A percentile compares a stretch with the other conserved stretches of the same genome.
Evolutionary conservation across 2,113 vertebrate species (phyloP).

Genomic region (Leptosomus discolor): DNA sequence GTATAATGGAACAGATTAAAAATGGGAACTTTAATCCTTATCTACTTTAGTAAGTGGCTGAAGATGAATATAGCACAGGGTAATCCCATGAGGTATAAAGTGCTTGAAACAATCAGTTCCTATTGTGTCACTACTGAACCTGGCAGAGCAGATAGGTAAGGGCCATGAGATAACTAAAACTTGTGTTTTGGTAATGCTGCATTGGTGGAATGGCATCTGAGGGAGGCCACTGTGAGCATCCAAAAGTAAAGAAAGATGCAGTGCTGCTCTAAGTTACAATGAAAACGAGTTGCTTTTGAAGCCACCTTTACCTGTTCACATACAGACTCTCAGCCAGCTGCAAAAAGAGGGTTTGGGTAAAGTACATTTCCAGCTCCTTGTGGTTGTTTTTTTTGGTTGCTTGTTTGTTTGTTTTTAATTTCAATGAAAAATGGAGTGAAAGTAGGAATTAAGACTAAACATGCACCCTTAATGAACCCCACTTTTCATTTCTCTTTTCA

Average conservation of each 20-base stretch:
- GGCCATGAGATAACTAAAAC: background rate
- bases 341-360: background rate
- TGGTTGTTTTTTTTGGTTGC: background rate
- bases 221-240: background rate
- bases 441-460: background rate
- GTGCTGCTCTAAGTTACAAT: background rate
- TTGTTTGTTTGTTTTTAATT: background rate
- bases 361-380: background rate
- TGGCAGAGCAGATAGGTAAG: background rate
- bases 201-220: background rate
- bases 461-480: rapidly evolving
- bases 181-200: background rate
- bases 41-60: background rate
- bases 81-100: background rate
- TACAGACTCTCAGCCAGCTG: background rate
- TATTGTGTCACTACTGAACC: background rate
- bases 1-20: background rate
- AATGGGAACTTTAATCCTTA: too few species aligned
- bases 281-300: background rate
- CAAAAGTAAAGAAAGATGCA: background rate
- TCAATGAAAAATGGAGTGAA: background rate
- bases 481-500: background rate
- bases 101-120: background rate
- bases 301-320: background rate
- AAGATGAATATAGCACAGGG: background rate